Percentiles rank a stretch among this genome's conserved stretches.
Evolutionary conservation across 1,140 invertebrate species (phyloP).

Genomic region (Drosophila obscura): DNA sequence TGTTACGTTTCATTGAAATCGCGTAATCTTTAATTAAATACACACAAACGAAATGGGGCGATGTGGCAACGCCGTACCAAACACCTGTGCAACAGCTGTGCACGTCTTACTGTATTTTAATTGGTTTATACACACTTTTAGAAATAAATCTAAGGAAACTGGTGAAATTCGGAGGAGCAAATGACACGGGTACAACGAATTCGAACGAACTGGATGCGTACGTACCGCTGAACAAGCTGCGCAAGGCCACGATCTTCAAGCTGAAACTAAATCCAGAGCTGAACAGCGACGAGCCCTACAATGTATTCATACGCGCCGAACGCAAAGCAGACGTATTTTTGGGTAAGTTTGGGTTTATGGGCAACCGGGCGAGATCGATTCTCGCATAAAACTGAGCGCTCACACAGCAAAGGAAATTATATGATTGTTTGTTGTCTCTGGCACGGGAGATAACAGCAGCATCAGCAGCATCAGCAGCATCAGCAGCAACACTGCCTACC

Average conservation of each 20-base stretch:
- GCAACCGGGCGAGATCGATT: slow-evolving; percentile 33
- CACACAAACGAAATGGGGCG: background rate
- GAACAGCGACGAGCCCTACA: slow-evolving; percentile 41
- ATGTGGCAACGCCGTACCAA: slow-evolving; percentile 35
- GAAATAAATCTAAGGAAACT: slow-evolving; percentile 81
- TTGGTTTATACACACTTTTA: slow-evolving; percentile 28
- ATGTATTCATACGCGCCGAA: slow-evolving; percentile 77
- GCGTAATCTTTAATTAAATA: slow-evolving; percentile 9
- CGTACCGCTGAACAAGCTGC: slow-evolving; percentile 75
- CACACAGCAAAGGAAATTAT: slow-evolving; percentile 1
- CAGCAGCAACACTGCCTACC: no score
- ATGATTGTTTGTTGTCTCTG: slow-evolving; percentile 15
- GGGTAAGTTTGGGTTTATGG: slow-evolving; percentile 56
- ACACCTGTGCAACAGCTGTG: slow-evolving; percentile 42
- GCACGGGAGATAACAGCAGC: slow-evolving; percentile 18
- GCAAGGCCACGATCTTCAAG: slow-evolving; percentile 66
- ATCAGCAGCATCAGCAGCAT: no score
- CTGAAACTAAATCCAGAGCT: slow-evolving; percentile 68
- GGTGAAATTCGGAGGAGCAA: slow-evolving; percentile 63
- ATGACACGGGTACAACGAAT: slow-evolving; percentile 26
- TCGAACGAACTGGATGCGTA: slow-evolving; percentile 71
- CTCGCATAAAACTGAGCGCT: slow-evolving; percentile 42
- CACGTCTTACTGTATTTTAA: slow-evolving; percentile 5
- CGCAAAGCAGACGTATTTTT: slow-evolving; percentile 78
- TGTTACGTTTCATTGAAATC: slow-evolving; percentile 8